Evolutionary conservation across 2,797 vertebrate genomes (phyloP), one percentile per base, ranked within the genome.

Genomic region (Hydrolagus colliei): DNA sequence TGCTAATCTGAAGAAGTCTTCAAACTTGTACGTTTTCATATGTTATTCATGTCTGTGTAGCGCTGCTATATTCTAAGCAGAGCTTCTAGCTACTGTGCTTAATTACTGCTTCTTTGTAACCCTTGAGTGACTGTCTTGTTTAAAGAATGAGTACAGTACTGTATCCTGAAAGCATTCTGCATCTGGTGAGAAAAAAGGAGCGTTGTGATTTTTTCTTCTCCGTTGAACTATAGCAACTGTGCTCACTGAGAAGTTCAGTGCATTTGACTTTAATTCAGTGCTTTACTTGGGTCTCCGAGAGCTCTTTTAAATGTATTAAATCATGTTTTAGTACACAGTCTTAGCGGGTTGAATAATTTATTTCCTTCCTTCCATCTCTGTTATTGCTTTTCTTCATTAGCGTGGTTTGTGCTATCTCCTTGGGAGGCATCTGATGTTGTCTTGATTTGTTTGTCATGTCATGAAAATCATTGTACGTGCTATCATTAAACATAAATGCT

Each of bases 21-120:
- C 86, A 91, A 93, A 93, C 90, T 92, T 93, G 85, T 88, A 90
- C 87, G 86, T 2, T 88, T 86, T 35, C 65, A 71, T 9, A 84
- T 71, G 32, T n/a, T 65, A 84, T 84, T 84, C 20, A 68, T 84
- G 79, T 68, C 65, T 84, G 32, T 71, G 79, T 27, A 84, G 65
- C 79, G 20, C 68, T 41, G 79, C 65, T 84, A 27, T 84, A 84
- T 68, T 71, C 10, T 52, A 52, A 67, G 79, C n/a, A 41, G 79
- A 71, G 79, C 79, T 84, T 82, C 7, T 68, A 52, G 79, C 41
- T 84, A 84, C 32, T 84, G 65, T 84, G 79, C 65, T 84, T 84
- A 84, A 84, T 84, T 84, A 84, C 79, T 71, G 79, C 79, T 71
- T 41, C 22, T 52, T 41, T 20, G 79, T 84, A 84, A 84, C 79